Percentiles rank a stretch among this genome's conserved stretches.
Conservation (phyloP, 2,888 invertebrate genomes). For the Octonoba sinensis region DNA sequence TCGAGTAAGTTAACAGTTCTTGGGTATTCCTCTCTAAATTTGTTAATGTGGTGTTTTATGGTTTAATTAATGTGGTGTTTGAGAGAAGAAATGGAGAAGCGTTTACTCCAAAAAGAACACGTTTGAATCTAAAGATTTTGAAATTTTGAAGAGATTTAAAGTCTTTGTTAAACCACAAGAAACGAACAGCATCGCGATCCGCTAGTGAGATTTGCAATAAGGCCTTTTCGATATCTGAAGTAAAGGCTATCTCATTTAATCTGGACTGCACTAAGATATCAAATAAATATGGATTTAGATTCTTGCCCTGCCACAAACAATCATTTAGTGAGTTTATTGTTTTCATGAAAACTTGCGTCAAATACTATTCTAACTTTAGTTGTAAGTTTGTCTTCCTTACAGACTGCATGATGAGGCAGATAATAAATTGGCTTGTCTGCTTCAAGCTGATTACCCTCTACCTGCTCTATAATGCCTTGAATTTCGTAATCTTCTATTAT, state of each 20-base stretch:
- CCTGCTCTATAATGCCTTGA: slow-evolving; percentile 5
- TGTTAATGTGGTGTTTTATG: background rate
- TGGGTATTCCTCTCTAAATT: too few relatives aligned
- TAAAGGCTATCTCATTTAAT: background rate
- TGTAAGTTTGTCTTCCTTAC: slow-evolving; percentile 1
- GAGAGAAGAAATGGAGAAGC: background rate
- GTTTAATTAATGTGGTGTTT: too few relatives aligned
- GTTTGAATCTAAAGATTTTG: background rate
- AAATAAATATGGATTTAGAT: background rate
- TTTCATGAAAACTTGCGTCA: slow-evolving; percentile 6
- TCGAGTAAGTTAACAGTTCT: too few relatives aligned
- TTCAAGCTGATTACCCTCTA: background rate
- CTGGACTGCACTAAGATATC: too few relatives aligned
- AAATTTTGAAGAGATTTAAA: background rate
- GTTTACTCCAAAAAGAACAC: background rate
- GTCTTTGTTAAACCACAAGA: background rate
- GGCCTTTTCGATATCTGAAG: background rate
- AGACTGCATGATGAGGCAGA: background rate
- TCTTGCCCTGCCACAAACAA: background rate
- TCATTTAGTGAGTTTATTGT: slow-evolving; percentile 14
- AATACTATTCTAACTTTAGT: too few relatives aligned
- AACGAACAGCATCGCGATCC: background rate
- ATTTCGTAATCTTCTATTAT: background rate
- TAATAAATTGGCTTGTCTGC: background rate
- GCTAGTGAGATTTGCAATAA: background rate